Base-by-base conservation (phyloP, 1,140 invertebrate species). In the Drosophila truncata region DNA sequence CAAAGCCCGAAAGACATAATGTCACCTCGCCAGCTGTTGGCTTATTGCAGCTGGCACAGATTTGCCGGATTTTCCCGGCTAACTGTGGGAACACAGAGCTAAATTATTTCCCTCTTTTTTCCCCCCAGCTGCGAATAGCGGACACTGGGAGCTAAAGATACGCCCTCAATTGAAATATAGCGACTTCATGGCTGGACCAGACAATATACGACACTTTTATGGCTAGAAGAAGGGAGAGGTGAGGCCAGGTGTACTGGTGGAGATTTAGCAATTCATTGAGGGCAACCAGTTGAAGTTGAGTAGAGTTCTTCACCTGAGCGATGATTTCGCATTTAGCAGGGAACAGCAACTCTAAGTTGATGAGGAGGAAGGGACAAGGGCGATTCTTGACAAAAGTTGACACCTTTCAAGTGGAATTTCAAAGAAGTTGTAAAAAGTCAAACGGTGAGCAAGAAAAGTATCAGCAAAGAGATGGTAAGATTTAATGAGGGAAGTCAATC, bases 181-280 rank as follows among this genome's bases (percentile, higher is more conserved):
- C 46, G 97, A 97, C 4, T 90, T 98, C 10, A 91, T 98, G 25
- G 29, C 66, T 33, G 66, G 66, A 44, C 80, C 98, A 18, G 98
- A 98, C 90, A 98, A 97, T 2, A 95, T 2, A 2, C 94, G 98
- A 7, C 97, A 98, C 93, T 98, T 95, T 92, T 98, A 2, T 93
- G 95, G 54, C 46, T 10, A n/a, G 7, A 29, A 9, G 23, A n/a
- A 59, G 20, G 55, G 62, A 37, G 31, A 23, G 29, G 9, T 10
- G 33, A 11, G 27, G n/a, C 23, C 35, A 72, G 52, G 42, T 58
- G 65, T 14, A 39, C 23, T 11, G 20, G 52, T 18, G 27, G 27
- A 41, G 67, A 29, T 60, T 60, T n/a, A 73, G 70, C 66, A 60
- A 73, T 41, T 73, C 66, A 72, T 72, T 72, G 52, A 72, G 69